These are phyloP conservation scores for Eueides isabella DNA, from an alignment of 1,140 invertebrate species.

Conservation along the genomic window DNA sequence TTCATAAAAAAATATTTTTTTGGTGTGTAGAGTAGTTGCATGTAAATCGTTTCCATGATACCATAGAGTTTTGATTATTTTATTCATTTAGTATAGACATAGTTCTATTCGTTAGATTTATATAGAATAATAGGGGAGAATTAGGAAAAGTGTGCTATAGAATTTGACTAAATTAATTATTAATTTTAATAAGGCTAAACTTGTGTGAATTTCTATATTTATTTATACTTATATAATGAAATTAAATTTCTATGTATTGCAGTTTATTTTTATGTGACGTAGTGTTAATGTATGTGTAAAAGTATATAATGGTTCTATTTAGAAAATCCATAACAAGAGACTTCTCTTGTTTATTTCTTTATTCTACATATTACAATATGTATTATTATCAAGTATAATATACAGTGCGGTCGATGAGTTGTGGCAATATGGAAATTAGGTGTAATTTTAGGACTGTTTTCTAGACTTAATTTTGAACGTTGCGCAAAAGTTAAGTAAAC, in stretches of 20 bases:
- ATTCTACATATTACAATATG: neutral
- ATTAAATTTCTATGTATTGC: neutral
- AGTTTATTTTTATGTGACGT: neutral
- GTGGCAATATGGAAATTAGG: too few species aligned
- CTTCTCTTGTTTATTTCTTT: neutral
- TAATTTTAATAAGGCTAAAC: neutral
- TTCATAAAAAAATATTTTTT: constrained; percentile 24
- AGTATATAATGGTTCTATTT: neutral
- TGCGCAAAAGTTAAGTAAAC: too few species aligned
- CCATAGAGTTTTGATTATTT: neutral
- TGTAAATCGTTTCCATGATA: constrained; percentile 15
- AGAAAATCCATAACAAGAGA: neutral
- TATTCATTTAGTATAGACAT: neutral
- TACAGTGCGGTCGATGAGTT: too few species aligned
- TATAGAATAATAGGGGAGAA: neutral
- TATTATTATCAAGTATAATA: neutral
- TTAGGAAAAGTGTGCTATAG: neutral
- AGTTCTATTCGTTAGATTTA: neutral
- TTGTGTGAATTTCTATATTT: too few species aligned
- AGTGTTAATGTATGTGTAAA: neutral
- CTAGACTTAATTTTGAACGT: too few species aligned
- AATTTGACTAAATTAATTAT: neutral
- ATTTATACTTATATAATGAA: neutral
- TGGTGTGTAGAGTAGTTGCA: constrained; percentile 37
- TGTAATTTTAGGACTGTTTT: too few species aligned